phyloP scores from a whole-genome alignment of 2,113 vertebrate species.

The Nettapus auritus region DNA sequence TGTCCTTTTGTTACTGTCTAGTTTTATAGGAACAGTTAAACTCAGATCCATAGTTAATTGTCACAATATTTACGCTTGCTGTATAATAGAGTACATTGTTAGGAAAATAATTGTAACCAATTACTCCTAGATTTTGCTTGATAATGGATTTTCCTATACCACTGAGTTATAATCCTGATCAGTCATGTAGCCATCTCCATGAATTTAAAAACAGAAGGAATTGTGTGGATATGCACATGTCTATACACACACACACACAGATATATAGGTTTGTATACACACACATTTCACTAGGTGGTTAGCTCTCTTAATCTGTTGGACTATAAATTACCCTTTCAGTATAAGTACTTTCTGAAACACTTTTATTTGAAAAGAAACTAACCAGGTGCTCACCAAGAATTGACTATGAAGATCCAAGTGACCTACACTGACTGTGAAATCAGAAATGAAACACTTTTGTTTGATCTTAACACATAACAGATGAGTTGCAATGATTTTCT shows the following conservation, averaged over 20 bases:
- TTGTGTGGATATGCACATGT: background rate
- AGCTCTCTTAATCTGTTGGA: background rate
- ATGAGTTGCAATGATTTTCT: background rate
- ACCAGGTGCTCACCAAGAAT: background rate
- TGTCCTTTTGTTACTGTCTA: background rate
- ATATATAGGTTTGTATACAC: background rate
- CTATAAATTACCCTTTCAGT: background rate
- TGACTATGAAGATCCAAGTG: background rate
- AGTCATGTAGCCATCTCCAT: background rate
- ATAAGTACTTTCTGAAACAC: background rate
- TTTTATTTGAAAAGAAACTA: background rate
- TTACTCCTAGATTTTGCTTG: background rate
- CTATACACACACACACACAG: too few relatives aligned
- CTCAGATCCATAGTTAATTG: background rate
- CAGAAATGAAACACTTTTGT: background rate
- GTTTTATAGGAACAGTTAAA: background rate
- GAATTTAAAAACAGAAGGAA: background rate
- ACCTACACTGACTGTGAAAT: background rate
- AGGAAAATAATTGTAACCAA: background rate
- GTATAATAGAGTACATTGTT: background rate
- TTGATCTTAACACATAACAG: background rate
- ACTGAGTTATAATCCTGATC: background rate
- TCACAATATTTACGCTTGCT: background rate
- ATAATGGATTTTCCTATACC: background rate
- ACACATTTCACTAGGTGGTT: background rate